phyloP scores from a whole-genome alignment of 1,140 invertebrate species.

The Heliothis virescens region DNA sequence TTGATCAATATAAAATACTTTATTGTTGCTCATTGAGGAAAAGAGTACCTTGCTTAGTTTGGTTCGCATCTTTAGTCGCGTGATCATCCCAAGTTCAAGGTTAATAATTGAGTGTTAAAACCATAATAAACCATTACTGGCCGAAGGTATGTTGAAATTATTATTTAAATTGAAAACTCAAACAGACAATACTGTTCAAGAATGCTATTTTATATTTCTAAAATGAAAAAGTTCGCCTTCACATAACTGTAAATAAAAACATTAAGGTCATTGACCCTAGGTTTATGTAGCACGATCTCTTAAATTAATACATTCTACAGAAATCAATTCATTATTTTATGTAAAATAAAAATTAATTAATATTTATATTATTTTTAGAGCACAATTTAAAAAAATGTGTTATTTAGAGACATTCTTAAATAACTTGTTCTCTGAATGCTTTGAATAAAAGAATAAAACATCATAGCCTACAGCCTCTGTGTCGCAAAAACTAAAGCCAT shows the following conservation, averaged over 20 bases:
- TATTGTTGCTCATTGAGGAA: not conserved
- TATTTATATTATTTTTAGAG: too few species aligned
- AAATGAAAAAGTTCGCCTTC: not conserved
- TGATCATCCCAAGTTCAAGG: constrained; percentile 54
- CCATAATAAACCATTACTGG: constrained; percentile 3
- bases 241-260: constrained; percentile 18
- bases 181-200: not conserved
- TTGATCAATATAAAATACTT: not conserved
- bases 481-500: constrained; percentile 13
- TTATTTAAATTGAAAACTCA: not conserved
- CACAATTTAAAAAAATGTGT: not conserved
- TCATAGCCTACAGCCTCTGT: constrained; percentile 1
- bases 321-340: not conserved
- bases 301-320: not conserved
- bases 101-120: constrained; percentile 16
- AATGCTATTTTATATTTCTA: not conserved
- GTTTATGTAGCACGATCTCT: not conserved
- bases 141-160: not conserved
- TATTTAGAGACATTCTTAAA: not conserved
- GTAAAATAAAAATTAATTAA: not conserved
- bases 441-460: not conserved
- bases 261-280: constrained; percentile 45
- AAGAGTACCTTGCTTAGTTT: not conserved
- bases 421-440: constrained; percentile 10
- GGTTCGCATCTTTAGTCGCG: constrained; percentile 17